Base-by-base conservation (phyloP, 1,140 invertebrate species). In the Oreohelix idahoensis region DNA sequence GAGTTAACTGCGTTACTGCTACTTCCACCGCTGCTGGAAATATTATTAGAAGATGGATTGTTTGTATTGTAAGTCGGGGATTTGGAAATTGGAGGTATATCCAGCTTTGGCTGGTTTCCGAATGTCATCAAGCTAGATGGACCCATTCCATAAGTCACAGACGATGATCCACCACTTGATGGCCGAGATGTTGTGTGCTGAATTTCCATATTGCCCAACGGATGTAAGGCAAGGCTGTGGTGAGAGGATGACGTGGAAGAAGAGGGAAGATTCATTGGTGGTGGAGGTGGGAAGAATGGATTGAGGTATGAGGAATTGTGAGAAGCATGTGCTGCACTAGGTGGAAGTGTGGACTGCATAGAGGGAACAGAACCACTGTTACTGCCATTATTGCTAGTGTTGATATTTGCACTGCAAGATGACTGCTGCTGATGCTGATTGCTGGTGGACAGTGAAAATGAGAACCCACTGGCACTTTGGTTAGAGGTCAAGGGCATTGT, bases 301-400 rank as follows among this genome's bases (percentile, higher is more conserved):
- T 53, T 20, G 26, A 53, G 42, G 80, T 82, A 82, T 39, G 80
- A 63, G 36, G 80, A 35, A 36, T 49, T 53, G 49, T 81, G 79
- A 11, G 85, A 82, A n/a, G 86, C 84, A 39, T 88, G 83, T 39
- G 84, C 85, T 17, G 86, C 82, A 23, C 87, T 83, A 26, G 88
- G 69, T 26, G 87, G 87, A 26, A 70, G 11, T 11, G 76, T 26
- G 29, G 39, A n/a, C 45, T 73, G 79, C 66, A 58, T 32, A 15
- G 81, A 53, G 71, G 63, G 39, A 66, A 53, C 42, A 63, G 66
- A 29, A 74, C 82, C 74, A 74, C 58, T 35, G 84, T 63, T 58
- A 69, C 53, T n/a, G 53, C 51, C 32, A 29, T 73, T 58, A 32
- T 17, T 63, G 77, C 78, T 58, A 35, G 39, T 79, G 78, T 70